Conservation (phyloP, 2,888 invertebrate genomes). For the Chymomyza amoena region DNA sequence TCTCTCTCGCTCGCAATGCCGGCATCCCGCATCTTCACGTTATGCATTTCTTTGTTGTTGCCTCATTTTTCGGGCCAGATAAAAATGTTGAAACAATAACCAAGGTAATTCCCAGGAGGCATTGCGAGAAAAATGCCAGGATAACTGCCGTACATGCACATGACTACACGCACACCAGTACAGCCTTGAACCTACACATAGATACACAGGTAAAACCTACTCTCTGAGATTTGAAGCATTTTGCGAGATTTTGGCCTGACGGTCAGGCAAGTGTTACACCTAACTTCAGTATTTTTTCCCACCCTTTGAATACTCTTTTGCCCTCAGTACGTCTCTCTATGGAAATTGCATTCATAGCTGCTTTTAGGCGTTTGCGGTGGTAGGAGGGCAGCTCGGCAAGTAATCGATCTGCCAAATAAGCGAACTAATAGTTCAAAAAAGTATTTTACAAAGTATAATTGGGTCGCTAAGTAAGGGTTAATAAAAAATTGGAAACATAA, state of each 20-base stretch:
- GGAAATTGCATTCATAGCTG: conserved; percentile 35
- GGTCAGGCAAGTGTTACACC: background rate
- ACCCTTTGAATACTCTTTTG: background rate
- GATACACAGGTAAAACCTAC: conserved; percentile 7
- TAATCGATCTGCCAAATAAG: no score
- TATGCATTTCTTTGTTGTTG: conserved; percentile 28
- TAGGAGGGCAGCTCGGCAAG: background rate
- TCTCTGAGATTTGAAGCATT: conserved; percentile 50
- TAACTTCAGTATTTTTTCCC: conserved; percentile 1
- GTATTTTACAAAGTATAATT: no score
- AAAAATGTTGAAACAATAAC: conserved; percentile 67
- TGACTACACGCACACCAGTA: conserved; percentile 3
- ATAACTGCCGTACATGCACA: conserved; percentile 33
- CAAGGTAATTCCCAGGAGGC: conserved; percentile 59
- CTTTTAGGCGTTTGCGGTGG: background rate
- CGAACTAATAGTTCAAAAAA: no score
- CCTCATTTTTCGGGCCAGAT: conserved; percentile 47
- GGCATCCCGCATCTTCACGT: conserved; percentile 11
- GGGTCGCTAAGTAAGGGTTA: no score
- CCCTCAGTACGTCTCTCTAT: conserved; percentile 16
- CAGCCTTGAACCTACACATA: background rate
- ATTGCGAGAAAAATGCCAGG: conserved; percentile 47
- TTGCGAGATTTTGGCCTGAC: conserved; percentile 22
- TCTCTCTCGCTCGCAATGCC: background rate
- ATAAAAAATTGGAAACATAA: no score